phyloP scores from a whole-genome alignment of 2,113 vertebrate genomes.

The Zingel zingel region DNA sequence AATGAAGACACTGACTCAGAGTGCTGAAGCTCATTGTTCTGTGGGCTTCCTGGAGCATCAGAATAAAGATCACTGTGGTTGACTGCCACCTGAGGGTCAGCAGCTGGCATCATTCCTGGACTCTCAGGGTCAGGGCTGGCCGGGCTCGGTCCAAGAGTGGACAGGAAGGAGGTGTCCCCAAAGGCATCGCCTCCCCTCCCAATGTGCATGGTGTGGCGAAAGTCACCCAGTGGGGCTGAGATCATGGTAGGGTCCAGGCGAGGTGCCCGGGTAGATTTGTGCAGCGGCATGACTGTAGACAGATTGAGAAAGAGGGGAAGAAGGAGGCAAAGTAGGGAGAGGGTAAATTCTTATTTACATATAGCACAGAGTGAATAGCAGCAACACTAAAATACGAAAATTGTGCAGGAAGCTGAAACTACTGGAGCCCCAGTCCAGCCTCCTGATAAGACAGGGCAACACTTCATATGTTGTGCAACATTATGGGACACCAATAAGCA shows the following conservation, averaged over 20 bases:
- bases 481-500: constrained; percentile 67
- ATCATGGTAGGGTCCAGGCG: constrained; percentile 90
- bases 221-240: constrained; percentile 90
- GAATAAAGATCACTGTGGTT: constrained; percentile 47
- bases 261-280: constrained; percentile 86
- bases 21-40: constrained; percentile 67
- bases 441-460: constrained; percentile 54
- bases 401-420: background rate
- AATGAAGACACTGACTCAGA: constrained; percentile 81
- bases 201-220: constrained; percentile 93
- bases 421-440: background rate
- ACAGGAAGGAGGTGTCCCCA: constrained; percentile 92
- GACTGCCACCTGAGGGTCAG: constrained; percentile 38
- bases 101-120: constrained; percentile 24
- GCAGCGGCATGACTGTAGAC: constrained; percentile 86
- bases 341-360: background rate
- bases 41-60: constrained; percentile 41
- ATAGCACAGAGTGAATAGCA: background rate
- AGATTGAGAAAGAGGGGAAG: constrained; percentile 5
- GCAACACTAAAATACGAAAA: background rate
- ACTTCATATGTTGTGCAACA: constrained; percentile 70
- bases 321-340: background rate
- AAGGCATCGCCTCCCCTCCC: constrained; percentile 91
- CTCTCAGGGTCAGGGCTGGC: constrained; percentile 55
- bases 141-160: constrained; percentile 81